These are phyloP conservation scores for Heliconius hewitsoni DNA, from an alignment of 1,140 invertebrate species.

Conservation along the genomic window DNA sequence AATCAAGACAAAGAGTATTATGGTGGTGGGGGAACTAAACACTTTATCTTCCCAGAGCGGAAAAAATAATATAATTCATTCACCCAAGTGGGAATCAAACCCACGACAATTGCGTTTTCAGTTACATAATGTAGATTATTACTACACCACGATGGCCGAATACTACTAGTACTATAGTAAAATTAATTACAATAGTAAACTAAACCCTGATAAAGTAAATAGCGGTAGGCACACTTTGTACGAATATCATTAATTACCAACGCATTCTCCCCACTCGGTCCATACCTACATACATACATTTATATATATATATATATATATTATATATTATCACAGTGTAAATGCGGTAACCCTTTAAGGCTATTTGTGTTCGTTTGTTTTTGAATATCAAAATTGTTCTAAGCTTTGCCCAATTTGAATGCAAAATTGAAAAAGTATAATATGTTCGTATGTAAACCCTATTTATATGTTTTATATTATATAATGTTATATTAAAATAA, in stretches of 20 bases:
- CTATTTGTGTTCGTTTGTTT: background rate
- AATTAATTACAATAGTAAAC: slow-evolving; percentile 1
- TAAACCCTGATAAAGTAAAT: slow-evolving; percentile 20
- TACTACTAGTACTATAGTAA: background rate
- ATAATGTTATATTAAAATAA: no score
- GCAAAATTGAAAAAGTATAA: background rate
- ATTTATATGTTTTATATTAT: no score
- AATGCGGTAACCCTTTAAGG: background rate
- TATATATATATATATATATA: background rate
- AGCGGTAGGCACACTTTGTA: slow-evolving; percentile 52
- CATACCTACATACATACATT: background rate
- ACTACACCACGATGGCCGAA: no score
- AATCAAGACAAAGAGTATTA: no score
- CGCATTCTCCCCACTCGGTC: slow-evolving; percentile 47
- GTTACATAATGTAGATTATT: no score
- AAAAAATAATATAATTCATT: no score
- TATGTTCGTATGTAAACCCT: no score
- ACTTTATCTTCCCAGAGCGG: no score
- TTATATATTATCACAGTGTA: background rate
- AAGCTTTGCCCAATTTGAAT: background rate
- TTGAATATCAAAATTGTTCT: background rate
- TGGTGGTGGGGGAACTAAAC: no score
- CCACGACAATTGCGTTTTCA: no score
- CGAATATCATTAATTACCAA: slow-evolving; percentile 75
- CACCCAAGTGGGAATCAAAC: no score